These are phyloP conservation scores for Toxotes chatareus DNA, from an alignment of 2,113 vertebrate genomes.

Conservation along the genomic window DNA sequence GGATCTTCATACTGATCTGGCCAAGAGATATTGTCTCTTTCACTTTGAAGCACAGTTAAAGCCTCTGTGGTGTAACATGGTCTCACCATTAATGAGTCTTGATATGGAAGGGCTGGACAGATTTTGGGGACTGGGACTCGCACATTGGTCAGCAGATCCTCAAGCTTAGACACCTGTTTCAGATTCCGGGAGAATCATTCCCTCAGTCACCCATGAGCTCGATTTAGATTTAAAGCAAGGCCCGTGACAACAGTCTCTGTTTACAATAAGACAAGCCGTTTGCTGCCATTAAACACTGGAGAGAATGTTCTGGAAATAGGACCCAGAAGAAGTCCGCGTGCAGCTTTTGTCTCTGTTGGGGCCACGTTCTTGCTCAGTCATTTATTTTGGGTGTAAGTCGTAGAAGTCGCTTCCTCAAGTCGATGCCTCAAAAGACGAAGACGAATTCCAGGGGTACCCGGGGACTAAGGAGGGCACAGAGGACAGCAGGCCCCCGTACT, in stretches of 20 bases:
- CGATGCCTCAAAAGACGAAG: not conserved
- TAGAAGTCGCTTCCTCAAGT: conserved; percentile 39
- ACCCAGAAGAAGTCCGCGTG: not conserved
- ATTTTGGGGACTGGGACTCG: conserved; percentile 46
- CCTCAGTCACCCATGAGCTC: conserved; percentile 57
- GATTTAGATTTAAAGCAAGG: conserved; percentile 77
- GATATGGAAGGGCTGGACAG: conserved; percentile 38
- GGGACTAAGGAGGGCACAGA: conserved; percentile 30
- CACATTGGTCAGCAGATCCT: conserved; percentile 64
- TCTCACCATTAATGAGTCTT: conserved; percentile 23
- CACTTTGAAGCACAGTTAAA: not conserved
- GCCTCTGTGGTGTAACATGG: not conserved
- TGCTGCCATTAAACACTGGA: conserved; percentile 23
- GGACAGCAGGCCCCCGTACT: conserved; percentile 26
- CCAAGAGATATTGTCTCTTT: not conserved
- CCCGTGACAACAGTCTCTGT: conserved; percentile 76
- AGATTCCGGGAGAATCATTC: conserved; percentile 75
- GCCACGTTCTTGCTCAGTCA: conserved; percentile 5
- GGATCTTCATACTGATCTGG: not conserved
- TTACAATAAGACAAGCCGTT: conserved; percentile 60
- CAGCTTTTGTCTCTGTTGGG: conserved; percentile 1
- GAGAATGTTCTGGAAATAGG: conserved; percentile 73
- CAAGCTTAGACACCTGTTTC: conserved; percentile 79
- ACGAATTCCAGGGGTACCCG: conserved; percentile 63
- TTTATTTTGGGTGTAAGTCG: conserved; percentile 1